These are phyloP conservation scores for Anguilla obscura DNA, from an alignment of 2,797 vertebrate species.

Conservation along the genomic window DNA sequence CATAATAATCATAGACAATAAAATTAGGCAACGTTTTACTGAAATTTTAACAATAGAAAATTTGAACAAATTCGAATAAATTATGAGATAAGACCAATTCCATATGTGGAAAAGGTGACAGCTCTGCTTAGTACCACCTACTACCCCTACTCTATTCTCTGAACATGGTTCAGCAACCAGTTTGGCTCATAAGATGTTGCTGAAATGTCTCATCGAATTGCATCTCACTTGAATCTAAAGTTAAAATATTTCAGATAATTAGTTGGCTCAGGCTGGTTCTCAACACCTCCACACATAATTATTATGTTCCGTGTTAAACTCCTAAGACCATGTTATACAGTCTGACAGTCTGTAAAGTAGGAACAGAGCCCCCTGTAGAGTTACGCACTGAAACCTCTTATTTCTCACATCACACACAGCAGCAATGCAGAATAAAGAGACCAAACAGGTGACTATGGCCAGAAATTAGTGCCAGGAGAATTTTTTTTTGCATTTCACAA, in stretches of 20 bases:
- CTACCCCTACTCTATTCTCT: background rate
- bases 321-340: background rate
- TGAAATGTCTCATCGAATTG: background rate
- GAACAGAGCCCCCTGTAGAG: background rate
- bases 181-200: too few species aligned
- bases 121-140: background rate
- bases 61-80: too few species aligned
- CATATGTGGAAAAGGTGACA: too few species aligned
- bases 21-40: too few species aligned
- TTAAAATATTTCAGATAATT: background rate
- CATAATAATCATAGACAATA: too few species aligned
- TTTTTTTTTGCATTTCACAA: background rate
- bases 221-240: background rate
- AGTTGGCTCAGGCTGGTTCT: background rate
- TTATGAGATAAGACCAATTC: too few species aligned
- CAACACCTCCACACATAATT: background rate
- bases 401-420: background rate
- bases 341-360: background rate
- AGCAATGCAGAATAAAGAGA: background rate
- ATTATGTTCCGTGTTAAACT: background rate
- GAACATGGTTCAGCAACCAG: too few species aligned
- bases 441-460: background rate
- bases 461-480: background rate
- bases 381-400: background rate
- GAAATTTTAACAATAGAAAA: too few species aligned